Evolutionary conservation across 2,888 invertebrate genomes (phyloP).

Genomic region (Anoncus sp.): DNA sequence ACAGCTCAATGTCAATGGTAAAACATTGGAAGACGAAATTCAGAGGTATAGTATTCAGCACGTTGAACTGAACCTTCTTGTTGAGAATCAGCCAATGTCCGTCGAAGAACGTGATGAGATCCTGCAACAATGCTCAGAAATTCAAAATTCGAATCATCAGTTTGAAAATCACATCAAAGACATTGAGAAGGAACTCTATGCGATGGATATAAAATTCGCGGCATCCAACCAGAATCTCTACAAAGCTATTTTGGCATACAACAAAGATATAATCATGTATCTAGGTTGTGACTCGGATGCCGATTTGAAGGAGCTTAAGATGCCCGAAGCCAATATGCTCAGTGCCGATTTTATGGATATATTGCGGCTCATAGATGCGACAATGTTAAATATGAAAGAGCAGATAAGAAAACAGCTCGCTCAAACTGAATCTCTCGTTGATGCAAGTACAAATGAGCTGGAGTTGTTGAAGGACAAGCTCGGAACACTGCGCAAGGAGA

Average conservation of each 20-base stretch:
- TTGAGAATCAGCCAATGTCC: constrained; percentile 76
- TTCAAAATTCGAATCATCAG: constrained; percentile 71
- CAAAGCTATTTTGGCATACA: constrained; percentile 75
- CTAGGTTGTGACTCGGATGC: constrained; percentile 60
- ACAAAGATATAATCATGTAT: constrained; percentile 75
- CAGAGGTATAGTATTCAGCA: constrained; percentile 58
- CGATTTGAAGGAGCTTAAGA: constrained; percentile 71
- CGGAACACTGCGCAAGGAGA: constrained; percentile 64
- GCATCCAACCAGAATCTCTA: constrained; percentile 71
- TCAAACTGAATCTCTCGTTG: constrained; percentile 53
- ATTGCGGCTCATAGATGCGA: constrained; percentile 62
- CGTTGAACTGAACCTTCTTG: constrained; percentile 67
- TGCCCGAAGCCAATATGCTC: constrained; percentile 74
- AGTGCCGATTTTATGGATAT: constrained; percentile 66
- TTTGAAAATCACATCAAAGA: constrained; percentile 75
- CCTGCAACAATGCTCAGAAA: constrained; percentile 70
- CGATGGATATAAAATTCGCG: constrained; percentile 76
- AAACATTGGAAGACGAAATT: constrained; percentile 65
- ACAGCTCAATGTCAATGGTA: constrained; percentile 63
- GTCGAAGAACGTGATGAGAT: constrained; percentile 73
- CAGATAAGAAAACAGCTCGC: constrained; percentile 57
- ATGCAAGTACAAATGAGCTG: constrained; percentile 58
- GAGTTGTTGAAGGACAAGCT: constrained; percentile 68
- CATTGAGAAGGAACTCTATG: constrained; percentile 76
- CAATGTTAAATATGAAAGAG: constrained; percentile 64